phyloP scores from a whole-genome alignment of 2,888 invertebrate species.

The Monopis laevigella region DNA sequence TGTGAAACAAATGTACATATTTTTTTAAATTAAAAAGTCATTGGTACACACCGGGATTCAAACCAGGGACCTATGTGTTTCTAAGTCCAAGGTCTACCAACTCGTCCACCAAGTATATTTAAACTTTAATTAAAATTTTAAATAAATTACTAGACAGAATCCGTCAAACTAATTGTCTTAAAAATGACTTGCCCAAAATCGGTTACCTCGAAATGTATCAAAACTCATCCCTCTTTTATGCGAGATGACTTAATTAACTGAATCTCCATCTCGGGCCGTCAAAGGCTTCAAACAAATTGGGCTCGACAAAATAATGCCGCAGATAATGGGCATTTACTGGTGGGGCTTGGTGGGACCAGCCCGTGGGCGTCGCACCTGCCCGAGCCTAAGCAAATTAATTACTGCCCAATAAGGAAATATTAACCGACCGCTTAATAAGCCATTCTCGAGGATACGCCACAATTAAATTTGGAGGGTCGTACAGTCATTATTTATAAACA shows the following conservation, averaged over 20 bases:
- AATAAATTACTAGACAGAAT: too few relatives aligned
- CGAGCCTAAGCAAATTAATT: constrained; percentile 59
- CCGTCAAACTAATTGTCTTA: too few relatives aligned
- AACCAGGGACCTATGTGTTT: too few relatives aligned
- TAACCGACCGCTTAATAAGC: constrained; percentile 65
- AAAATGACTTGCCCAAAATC: too few relatives aligned
- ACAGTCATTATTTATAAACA: constrained; percentile 63
- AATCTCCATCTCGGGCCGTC: constrained; percentile 42
- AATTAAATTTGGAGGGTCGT: constrained; percentile 63
- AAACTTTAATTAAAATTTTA: too few relatives aligned
- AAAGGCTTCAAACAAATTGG: constrained; percentile 62
- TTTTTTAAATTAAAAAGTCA: too few relatives aligned
- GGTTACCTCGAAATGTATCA: constrained; percentile 23
- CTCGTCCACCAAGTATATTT: too few relatives aligned
- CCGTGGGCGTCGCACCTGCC: constrained; percentile 54
- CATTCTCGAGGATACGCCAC: constrained; percentile 58
- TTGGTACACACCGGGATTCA: too few relatives aligned
- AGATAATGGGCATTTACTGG: constrained; percentile 49
- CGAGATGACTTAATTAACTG: constrained; percentile 48
- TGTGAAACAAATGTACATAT: too few relatives aligned
- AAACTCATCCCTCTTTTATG: constrained; percentile 27
- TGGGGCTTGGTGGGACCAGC: constrained; percentile 22
- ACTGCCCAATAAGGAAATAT: constrained; percentile 62
- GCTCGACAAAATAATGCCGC: constrained; percentile 56
- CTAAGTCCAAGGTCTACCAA: too few relatives aligned